Evolutionary conservation across 1,140 invertebrate genomes (phyloP), one percentile per base, ranked within the genome.

Genomic region (Nephila pilipes): DNA sequence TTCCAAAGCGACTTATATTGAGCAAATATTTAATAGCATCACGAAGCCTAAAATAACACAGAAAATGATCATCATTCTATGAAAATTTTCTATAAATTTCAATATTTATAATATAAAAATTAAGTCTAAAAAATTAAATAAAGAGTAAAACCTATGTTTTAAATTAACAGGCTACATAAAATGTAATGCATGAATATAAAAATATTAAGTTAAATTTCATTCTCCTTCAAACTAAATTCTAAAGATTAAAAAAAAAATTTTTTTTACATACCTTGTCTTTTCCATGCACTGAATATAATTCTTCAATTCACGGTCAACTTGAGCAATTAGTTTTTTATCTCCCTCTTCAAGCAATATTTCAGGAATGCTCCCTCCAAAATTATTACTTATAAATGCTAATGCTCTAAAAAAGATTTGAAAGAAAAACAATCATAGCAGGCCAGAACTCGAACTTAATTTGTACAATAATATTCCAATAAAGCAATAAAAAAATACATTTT

Each of bases 1-100:
- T 99, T 32, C 99, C 99, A 94, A 98, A 96, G 29, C 98, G 97
- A 0, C 99, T 99, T 94, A 99, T 98, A 38, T 96, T 96, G 92
- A 99, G 96, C 94, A 99, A 97, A 94, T 97, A 97, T 38, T 97
- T 96, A 32, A 99, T 96, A 0, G 97, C 98, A 95, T 99, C 99
- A 58, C 98, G 96, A 46, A 99, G 96, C 90, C 96, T 96, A 95
- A 94, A 85, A 85, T 20, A 92, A 92, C 14, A 2, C 18, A 92
- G 20, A 69, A 60, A 25, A 58, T n/a, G n/a, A n/a, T 60, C 16
- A 58, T 0, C 6, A 46, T 46, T 10, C 6, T 46, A 46, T 46
- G 38, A 46, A 46, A 46, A 6, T 46, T 4, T 46, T 46, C 4
- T 46, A 10, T 6, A 46, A 46, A 1, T 46, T 0, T 46, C 46